Percentiles rank a stretch among this genome's conserved stretches.
These are phyloP conservation scores for Uropetala carovei DNA, from an alignment of 2,888 invertebrate species.

Conservation along the genomic window DNA sequence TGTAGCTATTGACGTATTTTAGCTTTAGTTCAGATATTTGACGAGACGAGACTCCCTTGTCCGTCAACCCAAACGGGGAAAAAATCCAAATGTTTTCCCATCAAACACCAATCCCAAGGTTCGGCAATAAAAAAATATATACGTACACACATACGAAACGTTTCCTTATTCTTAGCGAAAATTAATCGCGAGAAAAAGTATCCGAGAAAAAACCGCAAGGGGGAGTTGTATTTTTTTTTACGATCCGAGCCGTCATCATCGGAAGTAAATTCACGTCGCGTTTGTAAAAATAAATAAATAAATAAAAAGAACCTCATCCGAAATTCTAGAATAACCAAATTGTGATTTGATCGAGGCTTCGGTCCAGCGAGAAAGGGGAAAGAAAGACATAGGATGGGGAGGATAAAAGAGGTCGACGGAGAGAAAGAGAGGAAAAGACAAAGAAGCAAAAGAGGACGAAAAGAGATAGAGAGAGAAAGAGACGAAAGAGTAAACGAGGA, in stretches of 20 bases:
- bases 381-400: neutral
- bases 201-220: neutral
- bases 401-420: neutral
- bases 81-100: neutral
- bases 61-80: neutral
- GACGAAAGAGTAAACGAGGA: neutral
- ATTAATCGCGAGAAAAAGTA: neutral
- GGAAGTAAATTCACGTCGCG: slow-evolving; percentile 17
- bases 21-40: too few relatives aligned
- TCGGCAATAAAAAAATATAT: neutral
- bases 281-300: neutral
- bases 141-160: neutral
- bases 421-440: neutral
- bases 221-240: neutral
- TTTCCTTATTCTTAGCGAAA: neutral
- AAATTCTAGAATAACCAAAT: slow-evolving; percentile 11
- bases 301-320: neutral
- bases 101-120: neutral
- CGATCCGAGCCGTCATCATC: neutral
- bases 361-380: neutral
- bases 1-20: too few relatives aligned
- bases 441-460: neutral
- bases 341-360: slow-evolving; percentile 22
- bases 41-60: neutral
- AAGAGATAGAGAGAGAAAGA: neutral